Evolutionary conservation across 2,113 vertebrate genomes (phyloP).

Genomic region (Columba janthina): DNA sequence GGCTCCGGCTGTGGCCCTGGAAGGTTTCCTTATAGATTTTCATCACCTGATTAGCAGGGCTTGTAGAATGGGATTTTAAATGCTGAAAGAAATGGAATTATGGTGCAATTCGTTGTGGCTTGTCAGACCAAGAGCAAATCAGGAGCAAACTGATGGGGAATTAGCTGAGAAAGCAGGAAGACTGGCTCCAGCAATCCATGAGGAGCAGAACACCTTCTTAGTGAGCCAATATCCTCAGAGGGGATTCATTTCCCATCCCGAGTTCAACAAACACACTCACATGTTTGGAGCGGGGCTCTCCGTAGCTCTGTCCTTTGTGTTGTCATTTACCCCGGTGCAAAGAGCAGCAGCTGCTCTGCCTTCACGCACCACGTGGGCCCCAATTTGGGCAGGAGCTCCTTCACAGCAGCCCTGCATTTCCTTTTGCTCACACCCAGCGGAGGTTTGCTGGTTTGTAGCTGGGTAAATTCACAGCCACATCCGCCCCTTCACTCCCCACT

Average conservation of each 20-base stretch:
- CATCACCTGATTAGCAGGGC: slow-evolving; percentile 62
- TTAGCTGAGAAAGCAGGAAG: slow-evolving; percentile 70
- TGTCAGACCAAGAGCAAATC: slow-evolving; percentile 57
- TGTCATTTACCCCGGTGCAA: background rate
- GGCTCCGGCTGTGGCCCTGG: slow-evolving; percentile 39
- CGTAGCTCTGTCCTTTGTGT: background rate
- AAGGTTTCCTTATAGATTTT: slow-evolving; percentile 57
- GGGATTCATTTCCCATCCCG: slow-evolving; percentile 16
- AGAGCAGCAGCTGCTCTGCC: background rate
- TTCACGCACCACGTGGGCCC: background rate
- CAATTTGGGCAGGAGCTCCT: background rate
- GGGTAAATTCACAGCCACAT: background rate
- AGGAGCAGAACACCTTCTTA: slow-evolving; percentile 52
- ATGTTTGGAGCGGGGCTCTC: background rate
- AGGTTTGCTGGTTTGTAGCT: background rate
- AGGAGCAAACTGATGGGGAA: slow-evolving; percentile 62
- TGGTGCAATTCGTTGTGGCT: slow-evolving; percentile 48
- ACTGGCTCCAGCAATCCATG: slow-evolving; percentile 35
- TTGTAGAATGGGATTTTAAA: slow-evolving; percentile 62
- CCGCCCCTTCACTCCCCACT: background rate
- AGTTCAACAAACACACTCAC: background rate
- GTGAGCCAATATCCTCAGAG: background rate
- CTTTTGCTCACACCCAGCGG: background rate
- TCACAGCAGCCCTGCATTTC: background rate
- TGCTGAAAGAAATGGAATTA: slow-evolving; percentile 69